Evolutionary conservation across 2,888 invertebrate species (phyloP).

Genomic region (Crematogaster levior): DNA sequence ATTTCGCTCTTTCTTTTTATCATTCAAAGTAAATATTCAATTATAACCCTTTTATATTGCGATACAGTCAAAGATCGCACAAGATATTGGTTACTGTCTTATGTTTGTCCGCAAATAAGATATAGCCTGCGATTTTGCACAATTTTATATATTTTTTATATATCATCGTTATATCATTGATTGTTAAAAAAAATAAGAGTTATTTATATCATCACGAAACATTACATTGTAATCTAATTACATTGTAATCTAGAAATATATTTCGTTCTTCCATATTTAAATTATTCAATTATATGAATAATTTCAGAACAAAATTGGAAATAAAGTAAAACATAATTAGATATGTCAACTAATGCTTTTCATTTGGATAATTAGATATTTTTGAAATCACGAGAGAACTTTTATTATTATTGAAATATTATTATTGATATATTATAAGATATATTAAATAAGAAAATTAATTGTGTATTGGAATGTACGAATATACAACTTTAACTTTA

Average conservation of each 20-base stretch:
- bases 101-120: slow-evolving; percentile 22
- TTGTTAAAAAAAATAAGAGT: background rate
- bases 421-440: too few relatives aligned
- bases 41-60: slow-evolving; percentile 20
- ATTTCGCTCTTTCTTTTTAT: slow-evolving; percentile 15
- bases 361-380: background rate
- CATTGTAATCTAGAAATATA: too few relatives aligned
- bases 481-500: background rate
- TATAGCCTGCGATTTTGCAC: background rate
- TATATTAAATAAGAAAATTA: background rate
- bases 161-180: too few relatives aligned
- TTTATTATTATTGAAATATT: background rate
- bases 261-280: background rate
- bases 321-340: too few relatives aligned
- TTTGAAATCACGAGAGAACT: background rate
- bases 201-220: background rate
- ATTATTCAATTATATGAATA: background rate
- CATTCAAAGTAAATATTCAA: slow-evolving; percentile 26
- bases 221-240: background rate
- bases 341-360: too few relatives aligned
- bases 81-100: slow-evolving; percentile 18
- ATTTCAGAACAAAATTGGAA: too few relatives aligned
- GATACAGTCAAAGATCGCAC: background rate
- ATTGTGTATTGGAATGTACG: background rate
- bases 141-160: too few relatives aligned